Evolutionary conservation across 2,888 invertebrate species (phyloP).

Genomic region (Venustoraphidia nigricollis): DNA sequence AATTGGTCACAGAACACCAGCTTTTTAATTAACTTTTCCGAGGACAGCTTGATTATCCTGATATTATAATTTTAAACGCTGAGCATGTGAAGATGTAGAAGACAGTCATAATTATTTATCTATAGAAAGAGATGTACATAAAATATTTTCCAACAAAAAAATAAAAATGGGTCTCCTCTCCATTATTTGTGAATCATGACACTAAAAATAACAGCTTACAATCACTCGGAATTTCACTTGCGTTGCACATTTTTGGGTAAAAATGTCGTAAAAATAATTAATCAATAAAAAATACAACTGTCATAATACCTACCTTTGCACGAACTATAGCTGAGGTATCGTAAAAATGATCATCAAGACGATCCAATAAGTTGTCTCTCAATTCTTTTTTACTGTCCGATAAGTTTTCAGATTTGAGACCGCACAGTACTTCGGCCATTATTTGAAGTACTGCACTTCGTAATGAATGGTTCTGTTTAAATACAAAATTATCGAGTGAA

Average conservation of each 20-base stretch:
- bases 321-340: slow-evolving; percentile 78
- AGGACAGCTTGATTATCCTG: too few species aligned
- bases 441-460: slow-evolving; percentile 73
- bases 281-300: background rate
- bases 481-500: slow-evolving; percentile 6
- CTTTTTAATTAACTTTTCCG: too few species aligned
- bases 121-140: too few species aligned
- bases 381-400: slow-evolving; percentile 46
- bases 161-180: too few species aligned
- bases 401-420: slow-evolving; percentile 58
- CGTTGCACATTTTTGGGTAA: background rate
- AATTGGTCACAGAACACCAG: too few species aligned
- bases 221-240: background rate
- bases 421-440: slow-evolving; percentile 62
- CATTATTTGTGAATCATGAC: too few species aligned
- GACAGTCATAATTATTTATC: too few species aligned
- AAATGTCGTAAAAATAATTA: background rate
- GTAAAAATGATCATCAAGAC: slow-evolving; percentile 65
- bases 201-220: background rate
- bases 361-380: slow-evolving; percentile 66
- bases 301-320: slow-evolving; percentile 41
- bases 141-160: too few species aligned
- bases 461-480: slow-evolving; percentile 42
- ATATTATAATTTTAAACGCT: too few species aligned
- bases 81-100: too few species aligned